Base-by-base conservation (phyloP, 2,888 invertebrate genomes). In the Drosophila leonis region DNA sequence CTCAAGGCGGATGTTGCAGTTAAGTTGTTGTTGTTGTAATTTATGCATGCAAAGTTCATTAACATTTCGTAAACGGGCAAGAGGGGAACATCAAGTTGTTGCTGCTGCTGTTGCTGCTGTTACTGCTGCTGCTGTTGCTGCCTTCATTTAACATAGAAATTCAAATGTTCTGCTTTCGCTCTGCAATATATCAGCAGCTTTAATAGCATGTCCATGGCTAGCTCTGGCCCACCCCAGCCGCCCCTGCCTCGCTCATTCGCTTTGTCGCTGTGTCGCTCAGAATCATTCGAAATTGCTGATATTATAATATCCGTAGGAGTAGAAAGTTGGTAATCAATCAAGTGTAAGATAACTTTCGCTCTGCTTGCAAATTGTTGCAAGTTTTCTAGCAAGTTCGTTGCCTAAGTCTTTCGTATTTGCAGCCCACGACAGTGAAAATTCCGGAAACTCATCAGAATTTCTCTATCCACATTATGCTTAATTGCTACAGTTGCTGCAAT, bases 101-200 rank as follows among this genome's bases (percentile, higher is more conserved):
- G 51, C 18, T 54, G 54, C 27, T 39, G 37, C 37, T 37, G 10
- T 15, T 18, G 39, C 27, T 39, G 27, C 27, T 39, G 8, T 3
- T 39, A n/a, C 12, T 27, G 18, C 5, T 39, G 18, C 13, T 41
- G 48, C 35, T 75, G 48, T 15, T 64, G 65, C 37, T 66, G 69
- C 64, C 59, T 75, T 65, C 75, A 66, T 63, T 66, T 64, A 49
- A 49, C 39, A 57, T 67, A 72, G 62, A 72, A 68, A 75, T 59
- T 68, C 66, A 78, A 83, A 82, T 75, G 86, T 84, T 86, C 84
- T 84, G 84, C 83, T 84, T 84, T 84, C 86, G 84, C 84, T 82
- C 51, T 66, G 69, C 67, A 76, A 72, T 65, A 65, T 77, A 77
- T 80, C 61, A 65, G 60, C 69, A 63, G 69, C 68, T 79, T 75